Conservation (phyloP, 2,797 vertebrate species). For the Sebastes variabilis region DNA sequence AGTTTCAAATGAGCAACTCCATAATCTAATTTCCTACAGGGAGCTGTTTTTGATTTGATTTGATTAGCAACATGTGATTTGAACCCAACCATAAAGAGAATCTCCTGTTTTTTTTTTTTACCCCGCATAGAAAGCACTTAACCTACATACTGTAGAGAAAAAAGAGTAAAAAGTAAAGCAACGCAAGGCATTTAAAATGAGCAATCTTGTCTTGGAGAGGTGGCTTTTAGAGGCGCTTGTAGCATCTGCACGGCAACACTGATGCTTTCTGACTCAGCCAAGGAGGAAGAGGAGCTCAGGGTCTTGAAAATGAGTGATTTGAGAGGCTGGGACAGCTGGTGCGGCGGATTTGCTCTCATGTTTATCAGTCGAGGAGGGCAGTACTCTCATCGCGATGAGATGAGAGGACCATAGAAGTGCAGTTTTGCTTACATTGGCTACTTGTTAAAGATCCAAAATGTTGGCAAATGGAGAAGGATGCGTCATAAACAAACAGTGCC, state of each 20-base stretch:
- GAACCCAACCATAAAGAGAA: neutral
- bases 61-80: conserved; percentile 30
- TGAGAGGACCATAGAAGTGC: conserved; percentile 5
- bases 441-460: conserved; percentile 29
- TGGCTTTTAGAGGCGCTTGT: conserved; percentile 26
- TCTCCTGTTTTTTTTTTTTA: neutral
- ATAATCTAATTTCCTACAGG: conserved; percentile 7
- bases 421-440: conserved; percentile 31
- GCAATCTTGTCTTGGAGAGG: neutral
- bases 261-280: conserved; percentile 59
- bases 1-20: neutral
- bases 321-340: conserved; percentile 66
- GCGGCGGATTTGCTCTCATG: conserved; percentile 57
- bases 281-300: conserved; percentile 50
- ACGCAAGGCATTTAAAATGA: neutral
- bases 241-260: conserved; percentile 47
- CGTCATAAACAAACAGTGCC: neutral
- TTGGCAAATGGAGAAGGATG: neutral
- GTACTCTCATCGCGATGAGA: conserved; percentile 29
- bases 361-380: conserved; percentile 54
- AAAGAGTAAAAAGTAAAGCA: neutral
- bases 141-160: conserved; percentile 8
- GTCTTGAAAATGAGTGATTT: conserved; percentile 64
- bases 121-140: conserved; percentile 12
- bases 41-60: conserved; percentile 17